Percentiles rank a stretch among this genome's conserved stretches.
These are phyloP conservation scores for Cantharis flavilabris DNA, from an alignment of 2,888 invertebrate genomes.

Conservation along the genomic window DNA sequence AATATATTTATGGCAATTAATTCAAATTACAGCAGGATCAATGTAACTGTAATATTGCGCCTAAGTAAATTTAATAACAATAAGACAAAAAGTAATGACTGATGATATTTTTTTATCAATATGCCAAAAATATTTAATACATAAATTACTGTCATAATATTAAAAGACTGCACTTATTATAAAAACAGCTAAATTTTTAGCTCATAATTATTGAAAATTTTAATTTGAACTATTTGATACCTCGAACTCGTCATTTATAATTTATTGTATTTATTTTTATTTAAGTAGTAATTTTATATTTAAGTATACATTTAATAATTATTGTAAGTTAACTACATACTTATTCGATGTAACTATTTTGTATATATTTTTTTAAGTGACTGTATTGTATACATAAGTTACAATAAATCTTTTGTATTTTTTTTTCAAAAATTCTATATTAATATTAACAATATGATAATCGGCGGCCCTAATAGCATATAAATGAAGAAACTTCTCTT, in stretches of 20 bases:
- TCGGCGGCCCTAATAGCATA: too few species aligned
- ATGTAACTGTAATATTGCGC: neutral
- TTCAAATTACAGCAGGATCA: neutral
- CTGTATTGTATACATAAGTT: neutral
- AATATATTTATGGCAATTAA: neutral
- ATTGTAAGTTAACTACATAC: neutral
- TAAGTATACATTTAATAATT: neutral
- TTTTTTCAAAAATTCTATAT: neutral
- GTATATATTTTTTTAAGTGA: neutral
- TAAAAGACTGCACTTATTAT: constrained; percentile 22
- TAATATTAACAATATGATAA: too few species aligned
- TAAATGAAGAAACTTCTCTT: too few species aligned
- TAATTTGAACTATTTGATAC: neutral
- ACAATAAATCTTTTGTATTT: neutral
- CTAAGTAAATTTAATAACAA: neutral
- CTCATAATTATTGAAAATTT: neutral
- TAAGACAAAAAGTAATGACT: neutral
- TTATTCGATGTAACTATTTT: neutral
- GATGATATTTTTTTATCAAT: neutral
- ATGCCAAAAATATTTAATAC: neutral
- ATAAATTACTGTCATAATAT: constrained; percentile 4
- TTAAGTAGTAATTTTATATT: neutral
- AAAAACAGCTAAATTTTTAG: constrained; percentile 14
- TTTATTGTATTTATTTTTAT: constrained; percentile 17
- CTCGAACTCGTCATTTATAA: constrained; percentile 16